phyloP scores from a whole-genome alignment of 2,113 vertebrate genomes.

The Urocolius indicus region DNA sequence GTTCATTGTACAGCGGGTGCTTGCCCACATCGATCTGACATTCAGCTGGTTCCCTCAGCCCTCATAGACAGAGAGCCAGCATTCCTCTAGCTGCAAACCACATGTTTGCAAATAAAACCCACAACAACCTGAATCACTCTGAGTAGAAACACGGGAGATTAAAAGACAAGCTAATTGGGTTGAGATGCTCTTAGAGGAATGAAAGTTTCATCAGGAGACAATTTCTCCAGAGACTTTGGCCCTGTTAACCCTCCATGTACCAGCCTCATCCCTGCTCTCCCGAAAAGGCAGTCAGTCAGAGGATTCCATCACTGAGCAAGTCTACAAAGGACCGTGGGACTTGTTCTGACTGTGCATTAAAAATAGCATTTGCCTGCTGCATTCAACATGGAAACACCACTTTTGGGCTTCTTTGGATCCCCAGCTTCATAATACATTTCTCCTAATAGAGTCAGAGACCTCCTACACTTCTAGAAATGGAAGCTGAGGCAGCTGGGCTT shows the following conservation, averaged over 20 bases:
- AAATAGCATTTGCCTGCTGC: background rate
- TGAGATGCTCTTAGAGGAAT: constrained; percentile 6
- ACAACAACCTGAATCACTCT: background rate
- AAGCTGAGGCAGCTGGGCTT: background rate
- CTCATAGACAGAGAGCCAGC: background rate
- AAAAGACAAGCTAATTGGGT: background rate
- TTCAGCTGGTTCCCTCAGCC: background rate
- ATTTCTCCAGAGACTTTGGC: background rate
- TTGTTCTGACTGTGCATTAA: background rate
- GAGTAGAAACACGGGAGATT: constrained; percentile 5
- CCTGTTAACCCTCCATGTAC: background rate
- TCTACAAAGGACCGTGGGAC: background rate
- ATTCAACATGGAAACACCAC: background rate
- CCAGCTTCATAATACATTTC: background rate
- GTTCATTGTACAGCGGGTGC: background rate
- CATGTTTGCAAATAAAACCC: background rate
- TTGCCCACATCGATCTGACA: background rate
- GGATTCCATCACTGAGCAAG: background rate
- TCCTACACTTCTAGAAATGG: background rate
- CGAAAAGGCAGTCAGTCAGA: background rate
- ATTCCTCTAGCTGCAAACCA: background rate
- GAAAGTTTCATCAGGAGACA: background rate
- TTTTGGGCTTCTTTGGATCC: background rate
- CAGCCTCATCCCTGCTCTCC: background rate
- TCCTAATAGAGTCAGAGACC: background rate